These are phyloP conservation scores for Papilio protenor DNA, from an alignment of 2,888 invertebrate genomes.

Conservation along the genomic window DNA sequence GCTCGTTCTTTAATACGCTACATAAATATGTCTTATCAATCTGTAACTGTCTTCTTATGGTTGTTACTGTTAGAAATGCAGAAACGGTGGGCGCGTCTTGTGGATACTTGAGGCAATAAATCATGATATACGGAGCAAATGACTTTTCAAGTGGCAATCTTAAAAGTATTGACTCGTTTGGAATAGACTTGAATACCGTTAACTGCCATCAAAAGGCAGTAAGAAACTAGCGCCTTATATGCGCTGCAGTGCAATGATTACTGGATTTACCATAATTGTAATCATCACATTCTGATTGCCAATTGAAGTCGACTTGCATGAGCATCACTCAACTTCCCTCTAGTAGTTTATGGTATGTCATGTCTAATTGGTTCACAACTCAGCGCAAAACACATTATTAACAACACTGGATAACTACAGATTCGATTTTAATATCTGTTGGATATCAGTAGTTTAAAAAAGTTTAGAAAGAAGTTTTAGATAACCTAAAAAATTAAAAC, in stretches of 20 bases:
- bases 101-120: conserved; percentile 22
- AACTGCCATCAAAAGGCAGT: conserved; percentile 23
- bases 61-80: conserved; percentile 18
- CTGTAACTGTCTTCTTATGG: neutral
- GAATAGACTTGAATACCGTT: conserved; percentile 26
- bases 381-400: neutral
- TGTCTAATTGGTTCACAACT: neutral
- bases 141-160: conserved; percentile 28
- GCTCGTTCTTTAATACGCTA: neutral
- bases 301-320: conserved; percentile 25
- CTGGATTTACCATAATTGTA: conserved; percentile 34
- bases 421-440: neutral
- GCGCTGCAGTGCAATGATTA: conserved; percentile 2
- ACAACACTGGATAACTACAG: neutral
- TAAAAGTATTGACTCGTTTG: conserved; percentile 17
- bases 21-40: neutral
- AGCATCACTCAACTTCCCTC: conserved; percentile 48
- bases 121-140: conserved; percentile 27
- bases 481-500: neutral
- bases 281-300: conserved; percentile 30
- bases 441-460: neutral
- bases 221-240: conserved; percentile 6
- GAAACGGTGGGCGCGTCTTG: conserved; percentile 4
- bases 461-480: neutral
- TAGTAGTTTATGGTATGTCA: neutral